A percentile compares a stretch with the other conserved stretches of the same genome.
phyloP scores from a whole-genome alignment of 2,113 vertebrate species.

The human region GRCh38 chr4:52243001-52243500 shows the following conservation, averaged over 20 bases:
- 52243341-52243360: neutral
- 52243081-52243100: neutral
- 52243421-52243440: too few relatives aligned
- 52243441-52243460: neutral
- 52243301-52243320: accelerated
- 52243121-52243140: neutral
- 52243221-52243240: neutral
- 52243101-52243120: neutral
- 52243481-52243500: neutral
- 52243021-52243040: neutral
- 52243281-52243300: neutral
- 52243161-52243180: neutral
- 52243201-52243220: neutral
- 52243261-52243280: neutral
- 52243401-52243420: neutral
- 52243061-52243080: neutral
- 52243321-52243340: neutral
- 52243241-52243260: neutral
- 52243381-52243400: neutral
- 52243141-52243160: neutral
- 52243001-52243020: neutral
- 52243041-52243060: neutral
- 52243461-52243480: neutral
- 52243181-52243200: neutral
- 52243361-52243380: too few relatives aligned